These are phyloP conservation scores for Drosophila rufa DNA, from an alignment of 1,140 invertebrate species.

Conservation along the genomic window DNA sequence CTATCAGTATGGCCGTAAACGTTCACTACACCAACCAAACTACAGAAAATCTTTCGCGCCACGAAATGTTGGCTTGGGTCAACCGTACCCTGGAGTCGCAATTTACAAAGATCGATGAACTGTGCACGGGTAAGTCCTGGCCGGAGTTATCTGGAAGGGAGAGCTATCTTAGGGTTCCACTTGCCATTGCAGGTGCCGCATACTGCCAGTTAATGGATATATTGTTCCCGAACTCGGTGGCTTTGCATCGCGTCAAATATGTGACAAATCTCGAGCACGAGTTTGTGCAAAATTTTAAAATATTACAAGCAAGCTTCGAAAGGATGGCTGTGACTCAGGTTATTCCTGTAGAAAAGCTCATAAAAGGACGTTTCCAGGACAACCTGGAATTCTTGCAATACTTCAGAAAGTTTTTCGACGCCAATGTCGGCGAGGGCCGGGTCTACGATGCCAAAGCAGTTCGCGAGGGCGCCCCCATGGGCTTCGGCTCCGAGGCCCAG, in stretches of 20 bases:
- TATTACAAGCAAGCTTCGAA: constrained; percentile 97
- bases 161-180: background rate
- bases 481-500: background rate
- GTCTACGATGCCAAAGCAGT: background rate
- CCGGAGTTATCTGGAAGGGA: accelerated
- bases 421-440: background rate
- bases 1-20: constrained; percentile 90
- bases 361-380: constrained; percentile 99
- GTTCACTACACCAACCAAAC: constrained; percentile 99
- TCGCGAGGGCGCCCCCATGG: background rate
- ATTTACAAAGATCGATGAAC: constrained; percentile 98
- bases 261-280: constrained; percentile 99
- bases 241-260: constrained; percentile 98
- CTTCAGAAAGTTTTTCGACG: constrained; percentile 94
- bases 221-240: constrained; percentile 96
- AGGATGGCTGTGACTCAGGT: constrained; percentile 99
- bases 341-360: constrained; percentile 98
- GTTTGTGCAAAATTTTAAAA: constrained; percentile 99
- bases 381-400: constrained; percentile 99
- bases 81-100: constrained; percentile 97
- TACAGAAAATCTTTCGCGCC: constrained; percentile 97
- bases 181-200: constrained; percentile 87
- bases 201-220: constrained; percentile 99
- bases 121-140: constrained; percentile 90
- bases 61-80: constrained; percentile 99